Evolutionary conservation across 2,113 vertebrate species (phyloP).

Genomic region (Nothocercus nigrocapillus): DNA sequence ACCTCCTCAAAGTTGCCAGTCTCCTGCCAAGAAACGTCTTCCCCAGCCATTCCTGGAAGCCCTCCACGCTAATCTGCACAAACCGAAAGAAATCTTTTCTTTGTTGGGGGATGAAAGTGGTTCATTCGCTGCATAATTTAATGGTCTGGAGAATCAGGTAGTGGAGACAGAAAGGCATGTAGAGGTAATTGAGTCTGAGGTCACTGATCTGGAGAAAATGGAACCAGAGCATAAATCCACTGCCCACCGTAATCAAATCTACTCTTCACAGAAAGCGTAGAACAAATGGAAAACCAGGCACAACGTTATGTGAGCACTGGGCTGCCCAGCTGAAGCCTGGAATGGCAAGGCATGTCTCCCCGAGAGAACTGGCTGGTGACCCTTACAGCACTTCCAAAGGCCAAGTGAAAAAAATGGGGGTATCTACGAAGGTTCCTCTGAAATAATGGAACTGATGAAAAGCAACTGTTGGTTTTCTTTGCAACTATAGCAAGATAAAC

Average conservation of each 20-base stretch:
- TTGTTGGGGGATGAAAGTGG: slow-evolving; percentile 48
- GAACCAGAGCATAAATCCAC: slow-evolving; percentile 14
- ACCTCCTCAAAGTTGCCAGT: neutral
- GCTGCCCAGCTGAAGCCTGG: neutral
- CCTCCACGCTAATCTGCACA: slow-evolving; percentile 42
- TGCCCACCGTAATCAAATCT: slow-evolving; percentile 42
- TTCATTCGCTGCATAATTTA: slow-evolving; percentile 53
- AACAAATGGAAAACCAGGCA: slow-evolving; percentile 1
- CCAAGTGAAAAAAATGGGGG: neutral
- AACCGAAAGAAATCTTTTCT: slow-evolving; percentile 58
- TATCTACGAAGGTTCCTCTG: neutral
- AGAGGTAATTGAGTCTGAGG: slow-evolving; percentile 57
- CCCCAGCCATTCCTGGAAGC: slow-evolving; percentile 24
- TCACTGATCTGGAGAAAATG: slow-evolving; percentile 54
- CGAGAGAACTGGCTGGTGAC: neutral
- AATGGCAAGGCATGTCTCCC: neutral
- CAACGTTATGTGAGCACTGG: neutral
- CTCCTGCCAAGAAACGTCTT: neutral
- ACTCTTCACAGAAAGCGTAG: neutral
- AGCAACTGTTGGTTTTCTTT: neutral
- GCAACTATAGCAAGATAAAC: neutral
- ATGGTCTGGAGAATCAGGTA: slow-evolving; percentile 45
- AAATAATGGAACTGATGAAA: neutral
- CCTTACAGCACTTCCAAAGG: neutral
- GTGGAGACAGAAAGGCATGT: neutral